A percentile compares a stretch with the other conserved stretches of the same genome.
Conservation (phyloP, 1,140 invertebrate species). For the Leptinotarsa defecta region DNA sequence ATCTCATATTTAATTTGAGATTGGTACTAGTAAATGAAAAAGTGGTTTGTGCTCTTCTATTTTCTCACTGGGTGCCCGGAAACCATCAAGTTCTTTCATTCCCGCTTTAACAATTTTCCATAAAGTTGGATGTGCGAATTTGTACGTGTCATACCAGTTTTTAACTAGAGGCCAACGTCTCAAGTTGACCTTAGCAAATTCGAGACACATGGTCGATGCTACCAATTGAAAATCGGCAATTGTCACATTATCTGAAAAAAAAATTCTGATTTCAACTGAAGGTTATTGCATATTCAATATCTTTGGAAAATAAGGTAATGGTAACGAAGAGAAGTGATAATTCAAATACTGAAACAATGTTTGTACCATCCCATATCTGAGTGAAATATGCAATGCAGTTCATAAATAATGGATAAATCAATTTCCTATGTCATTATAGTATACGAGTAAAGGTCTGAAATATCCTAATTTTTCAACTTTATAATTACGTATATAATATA, state of each 20-base stretch:
- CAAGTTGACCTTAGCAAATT: slow-evolving; percentile 70
- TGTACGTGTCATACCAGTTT: slow-evolving; percentile 73
- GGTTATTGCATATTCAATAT: too few relatives aligned
- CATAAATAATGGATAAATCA: too few relatives aligned
- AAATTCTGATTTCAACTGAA: too few relatives aligned
- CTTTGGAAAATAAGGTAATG: too few relatives aligned
- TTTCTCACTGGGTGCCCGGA: slow-evolving; percentile 71
- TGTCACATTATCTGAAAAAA: slow-evolving; percentile 63
- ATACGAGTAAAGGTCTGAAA: too few relatives aligned
- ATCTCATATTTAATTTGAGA: background rate
- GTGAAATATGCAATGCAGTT: too few relatives aligned
- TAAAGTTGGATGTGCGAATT: slow-evolving; percentile 66
- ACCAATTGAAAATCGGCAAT: slow-evolving; percentile 75
- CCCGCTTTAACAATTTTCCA: slow-evolving; percentile 70
- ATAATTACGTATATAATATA: too few relatives aligned
- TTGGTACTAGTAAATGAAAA: background rate
- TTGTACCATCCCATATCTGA: too few relatives aligned
- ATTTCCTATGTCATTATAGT: too few relatives aligned
- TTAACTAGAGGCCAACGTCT: slow-evolving; percentile 61
- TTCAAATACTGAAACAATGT: too few relatives aligned
- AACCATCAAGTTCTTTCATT: slow-evolving; percentile 68
- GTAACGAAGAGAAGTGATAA: too few relatives aligned
- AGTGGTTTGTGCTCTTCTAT: slow-evolving; percentile 18
- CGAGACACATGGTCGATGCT: slow-evolving; percentile 71
- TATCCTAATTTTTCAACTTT: too few relatives aligned